A percentile compares a stretch with the other conserved stretches of the same genome.
Conservation (phyloP, 2,888 invertebrate genomes). For the Acleris literana region DNA sequence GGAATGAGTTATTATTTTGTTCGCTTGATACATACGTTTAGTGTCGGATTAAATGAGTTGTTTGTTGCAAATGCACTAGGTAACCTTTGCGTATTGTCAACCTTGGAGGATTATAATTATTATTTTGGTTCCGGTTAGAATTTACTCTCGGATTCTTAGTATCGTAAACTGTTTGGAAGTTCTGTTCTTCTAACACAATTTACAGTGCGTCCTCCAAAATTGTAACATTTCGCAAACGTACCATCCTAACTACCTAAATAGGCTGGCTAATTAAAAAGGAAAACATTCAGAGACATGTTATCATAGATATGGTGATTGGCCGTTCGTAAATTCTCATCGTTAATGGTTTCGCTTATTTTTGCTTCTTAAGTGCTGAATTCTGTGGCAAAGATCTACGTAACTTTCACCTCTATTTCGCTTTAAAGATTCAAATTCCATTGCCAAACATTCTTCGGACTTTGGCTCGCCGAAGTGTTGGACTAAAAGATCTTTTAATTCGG, state of each 20-base stretch:
- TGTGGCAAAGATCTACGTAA: conserved; percentile 39
- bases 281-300: conserved; percentile 35
- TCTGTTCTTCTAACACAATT: conserved; percentile 35
- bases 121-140: too few species aligned
- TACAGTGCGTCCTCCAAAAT: conserved; percentile 37
- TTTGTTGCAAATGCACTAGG: too few species aligned
- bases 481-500: conserved; percentile 29
- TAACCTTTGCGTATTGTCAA: too few species aligned
- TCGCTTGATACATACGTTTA: too few species aligned
- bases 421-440: conserved; percentile 32
- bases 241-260: conserved; percentile 35
- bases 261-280: conserved; percentile 37
- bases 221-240: conserved; percentile 21
- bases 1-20: neutral
- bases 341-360: conserved; percentile 29
- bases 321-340: neutral
- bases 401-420: conserved; percentile 35
- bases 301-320: conserved; percentile 32
- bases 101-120: neutral
- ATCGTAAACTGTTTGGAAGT: conserved; percentile 24
- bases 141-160: conserved; percentile 5
- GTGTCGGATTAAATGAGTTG: neutral
- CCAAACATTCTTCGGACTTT: conserved; percentile 36
- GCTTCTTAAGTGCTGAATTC: conserved; percentile 37
- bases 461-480: conserved; percentile 37